phyloP scores from a whole-genome alignment of 2,113 vertebrate species.

The Pterocles burchelli region DNA sequence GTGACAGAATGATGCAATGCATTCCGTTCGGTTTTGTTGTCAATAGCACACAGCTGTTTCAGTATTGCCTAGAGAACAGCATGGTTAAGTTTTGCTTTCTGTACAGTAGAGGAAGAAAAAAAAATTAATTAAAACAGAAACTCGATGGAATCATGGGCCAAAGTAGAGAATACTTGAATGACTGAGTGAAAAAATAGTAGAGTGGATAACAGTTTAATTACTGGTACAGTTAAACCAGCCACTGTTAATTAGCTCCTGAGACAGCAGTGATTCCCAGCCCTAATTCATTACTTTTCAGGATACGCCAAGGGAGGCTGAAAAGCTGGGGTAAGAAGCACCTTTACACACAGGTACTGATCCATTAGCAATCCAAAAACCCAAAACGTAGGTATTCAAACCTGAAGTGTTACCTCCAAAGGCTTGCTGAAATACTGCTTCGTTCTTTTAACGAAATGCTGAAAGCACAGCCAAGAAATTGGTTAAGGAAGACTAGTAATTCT shows the following conservation, averaged over 20 bases:
- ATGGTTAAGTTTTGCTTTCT: background rate
- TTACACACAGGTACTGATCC: background rate
- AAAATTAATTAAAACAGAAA: background rate
- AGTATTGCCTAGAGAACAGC: background rate
- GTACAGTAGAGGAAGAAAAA: background rate
- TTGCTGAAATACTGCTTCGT: background rate
- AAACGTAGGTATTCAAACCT: background rate
- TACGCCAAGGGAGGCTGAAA: background rate
- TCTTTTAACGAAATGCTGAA: background rate
- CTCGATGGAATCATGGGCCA: background rate
- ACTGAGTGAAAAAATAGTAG: background rate
- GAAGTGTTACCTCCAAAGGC: background rate
- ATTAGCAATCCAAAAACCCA: background rate
- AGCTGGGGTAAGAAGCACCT: background rate
- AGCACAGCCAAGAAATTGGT: background rate
- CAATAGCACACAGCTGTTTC: background rate
- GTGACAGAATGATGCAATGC: background rate
- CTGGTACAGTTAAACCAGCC: slow-evolving; percentile 17
- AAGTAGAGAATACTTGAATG: background rate
- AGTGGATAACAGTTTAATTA: slow-evolving; percentile 36
- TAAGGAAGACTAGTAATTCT: background rate
- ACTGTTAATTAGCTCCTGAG: slow-evolving; percentile 15
- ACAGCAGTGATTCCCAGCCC: background rate
- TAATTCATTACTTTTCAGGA: slow-evolving; percentile 6
- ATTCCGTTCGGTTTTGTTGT: background rate